phyloP scores from a whole-genome alignment of 2,888 invertebrate species.

The Amphipoea oculea region DNA sequence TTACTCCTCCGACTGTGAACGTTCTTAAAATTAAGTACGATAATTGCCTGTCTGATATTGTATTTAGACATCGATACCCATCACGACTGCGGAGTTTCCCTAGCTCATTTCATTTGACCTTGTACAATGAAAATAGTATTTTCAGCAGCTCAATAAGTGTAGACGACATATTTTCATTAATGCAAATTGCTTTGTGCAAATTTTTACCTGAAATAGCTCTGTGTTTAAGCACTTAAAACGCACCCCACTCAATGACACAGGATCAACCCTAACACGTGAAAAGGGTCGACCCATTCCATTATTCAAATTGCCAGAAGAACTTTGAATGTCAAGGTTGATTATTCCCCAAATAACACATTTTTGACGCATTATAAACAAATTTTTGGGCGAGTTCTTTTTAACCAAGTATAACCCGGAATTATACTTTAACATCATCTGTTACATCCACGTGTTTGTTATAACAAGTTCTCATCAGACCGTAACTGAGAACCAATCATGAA shows the following conservation, averaged over 20 bases:
- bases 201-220: background rate
- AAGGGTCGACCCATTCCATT: background rate
- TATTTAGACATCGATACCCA: no score
- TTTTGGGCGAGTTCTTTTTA: background rate
- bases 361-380: background rate
- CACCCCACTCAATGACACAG: background rate
- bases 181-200: background rate
- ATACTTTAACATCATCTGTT: background rate
- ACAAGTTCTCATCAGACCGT: conserved; percentile 18
- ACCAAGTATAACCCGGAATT: background rate
- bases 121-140: background rate
- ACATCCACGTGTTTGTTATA: conserved; percentile 24
- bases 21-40: no score
- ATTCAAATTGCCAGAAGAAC: background rate
- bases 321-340: conserved; percentile 4
- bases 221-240: background rate
- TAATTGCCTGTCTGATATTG: no score
- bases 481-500: conserved; percentile 11
- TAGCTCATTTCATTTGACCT: background rate
- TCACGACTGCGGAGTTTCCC: no score
- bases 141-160: no score
- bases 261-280: background rate
- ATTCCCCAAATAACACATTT: background rate
- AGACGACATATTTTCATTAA: background rate
- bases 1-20: no score